A percentile compares a stretch with the other conserved stretches of the same genome.
These are phyloP conservation scores for Hydractinia echinata DNA, from an alignment of 30 jellyfish, hydroid and myxozoan genomes.

Conservation along the genomic window DNA sequence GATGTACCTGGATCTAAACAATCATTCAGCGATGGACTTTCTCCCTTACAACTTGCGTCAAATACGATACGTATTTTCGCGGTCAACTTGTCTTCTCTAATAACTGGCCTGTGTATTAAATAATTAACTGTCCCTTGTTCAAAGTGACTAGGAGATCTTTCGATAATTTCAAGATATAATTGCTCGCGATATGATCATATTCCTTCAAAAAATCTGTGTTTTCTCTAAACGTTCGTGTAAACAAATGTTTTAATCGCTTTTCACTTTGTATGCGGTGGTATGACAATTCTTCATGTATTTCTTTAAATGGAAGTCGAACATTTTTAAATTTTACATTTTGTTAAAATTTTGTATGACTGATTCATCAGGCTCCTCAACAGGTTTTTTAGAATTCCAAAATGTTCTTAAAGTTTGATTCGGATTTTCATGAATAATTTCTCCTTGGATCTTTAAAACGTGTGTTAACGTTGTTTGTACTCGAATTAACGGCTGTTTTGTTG, in stretches of 20 bases:
- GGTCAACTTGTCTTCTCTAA: too few species aligned
- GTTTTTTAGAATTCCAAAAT: background rate
- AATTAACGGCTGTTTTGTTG: too few species aligned
- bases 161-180: background rate
- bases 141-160: background rate
- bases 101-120: too few species aligned
- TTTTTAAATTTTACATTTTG: background rate
- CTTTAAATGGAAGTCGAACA: constrained; percentile 12
- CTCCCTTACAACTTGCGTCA: too few species aligned
- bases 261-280: background rate
- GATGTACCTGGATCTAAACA: too few species aligned
- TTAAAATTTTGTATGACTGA: background rate
- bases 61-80: too few species aligned
- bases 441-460: constrained; percentile 8
- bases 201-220: background rate
- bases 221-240: background rate
- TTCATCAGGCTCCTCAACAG: background rate
- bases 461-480: background rate
- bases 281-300: background rate
- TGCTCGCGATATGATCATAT: background rate
- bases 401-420: background rate
- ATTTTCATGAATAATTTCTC: background rate
- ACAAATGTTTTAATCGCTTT: background rate
- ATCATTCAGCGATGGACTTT: too few species aligned
- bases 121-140: background rate